Base-by-base conservation (phyloP, 2,888 invertebrate species). In the Myathropa florea region DNA sequence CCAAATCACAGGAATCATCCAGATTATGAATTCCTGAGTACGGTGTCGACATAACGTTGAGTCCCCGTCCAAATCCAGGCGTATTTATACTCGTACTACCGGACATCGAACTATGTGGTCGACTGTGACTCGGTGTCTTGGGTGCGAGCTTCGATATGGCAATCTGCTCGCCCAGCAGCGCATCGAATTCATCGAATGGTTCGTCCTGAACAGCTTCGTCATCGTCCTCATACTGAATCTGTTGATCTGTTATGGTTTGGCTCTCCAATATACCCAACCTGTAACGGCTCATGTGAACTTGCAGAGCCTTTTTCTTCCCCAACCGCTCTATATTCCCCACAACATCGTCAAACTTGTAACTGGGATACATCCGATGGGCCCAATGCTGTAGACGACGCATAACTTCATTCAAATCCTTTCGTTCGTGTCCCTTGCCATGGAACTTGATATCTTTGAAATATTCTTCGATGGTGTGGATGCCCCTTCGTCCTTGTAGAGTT, bases 361-460 rank as follows among this genome's bases (percentile, higher is more conserved):
- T 97, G 0, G 99, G 98, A 93, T 96, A 98, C 88, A 99, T 93
- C 67, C 98, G 94, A 92, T 98, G 98, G 0, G 96, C 96, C 99
- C 99, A 99, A 91, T 98, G 97, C 90, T 98, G 97, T 73, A 98
- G 91, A 78, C 95, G 95, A 73, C 96, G 95, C 93, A 99, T 94
- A 0, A 98, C 93, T 83, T 95, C 92, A 89, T 96, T 95, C 53
- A 99, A 93, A 93, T 99, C 98, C 68, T 95, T 94, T 88, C 95
- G 95, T 92, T 98, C 98, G 91, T 96, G 93, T 0, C 97, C 97
- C 92, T 96, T 96, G 0, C 95, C 95, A 91, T 95, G 95, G 89
- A 96, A 97, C 91, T 96, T 96, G 14, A 98, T 95, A 89, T 96
- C 95, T 90, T 96, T 95, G 89, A 97, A 98, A 90, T 96, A 94